Evolutionary conservation across 2,797 vertebrate genomes (phyloP).

Genomic region (Carcharodon carcharias): DNA sequence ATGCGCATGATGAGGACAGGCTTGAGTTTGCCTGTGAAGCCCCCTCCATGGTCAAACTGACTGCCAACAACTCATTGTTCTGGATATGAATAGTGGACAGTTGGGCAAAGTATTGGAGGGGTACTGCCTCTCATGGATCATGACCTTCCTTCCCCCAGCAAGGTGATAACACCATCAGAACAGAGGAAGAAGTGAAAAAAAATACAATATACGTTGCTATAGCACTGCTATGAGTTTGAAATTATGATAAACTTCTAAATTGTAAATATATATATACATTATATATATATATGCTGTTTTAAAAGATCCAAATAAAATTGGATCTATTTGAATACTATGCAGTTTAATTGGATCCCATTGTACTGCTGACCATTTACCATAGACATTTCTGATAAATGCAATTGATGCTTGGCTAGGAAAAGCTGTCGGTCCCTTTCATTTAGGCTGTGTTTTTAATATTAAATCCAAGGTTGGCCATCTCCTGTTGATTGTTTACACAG

Average conservation of each 20-base stretch:
- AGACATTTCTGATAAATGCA: background rate
- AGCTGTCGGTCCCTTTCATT: background rate
- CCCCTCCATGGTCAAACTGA: background rate
- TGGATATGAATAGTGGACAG: background rate
- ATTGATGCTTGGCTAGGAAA: slow-evolving; percentile 23
- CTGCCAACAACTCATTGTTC: background rate
- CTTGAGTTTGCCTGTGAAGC: background rate
- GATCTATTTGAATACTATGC: background rate
- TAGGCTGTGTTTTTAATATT: background rate
- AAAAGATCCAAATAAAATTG: background rate
- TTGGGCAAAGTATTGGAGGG: background rate
- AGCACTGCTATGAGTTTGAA: background rate
- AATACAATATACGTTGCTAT: background rate
- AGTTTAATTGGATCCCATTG: background rate
- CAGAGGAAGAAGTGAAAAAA: background rate
- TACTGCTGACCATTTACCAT: background rate
- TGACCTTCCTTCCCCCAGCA: background rate
- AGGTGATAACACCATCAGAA: background rate
- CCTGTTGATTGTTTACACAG: background rate
- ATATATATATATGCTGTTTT: background rate
- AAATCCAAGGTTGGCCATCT: background rate
- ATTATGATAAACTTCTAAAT: background rate
- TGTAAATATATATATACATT: slow-evolving; percentile 12
- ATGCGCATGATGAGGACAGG: background rate
- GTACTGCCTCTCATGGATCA: background rate